Evolutionary conservation across 1,140 invertebrate genomes (phyloP), one percentile per base, ranked within the genome.

Genomic region (Heliconius nattereri): DNA sequence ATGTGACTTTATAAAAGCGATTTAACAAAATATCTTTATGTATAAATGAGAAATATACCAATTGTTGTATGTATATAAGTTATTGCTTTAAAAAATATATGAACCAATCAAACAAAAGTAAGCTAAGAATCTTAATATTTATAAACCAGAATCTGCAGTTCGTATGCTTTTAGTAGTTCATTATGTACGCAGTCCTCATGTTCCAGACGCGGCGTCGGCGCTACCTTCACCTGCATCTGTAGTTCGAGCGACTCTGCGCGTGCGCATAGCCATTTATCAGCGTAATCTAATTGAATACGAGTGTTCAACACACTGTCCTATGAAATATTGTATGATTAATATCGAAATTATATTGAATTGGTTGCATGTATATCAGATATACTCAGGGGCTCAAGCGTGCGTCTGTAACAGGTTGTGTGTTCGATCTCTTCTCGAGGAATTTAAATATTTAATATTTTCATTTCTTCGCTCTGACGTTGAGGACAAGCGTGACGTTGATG

Each of bases 231-330:
- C 26, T 87, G 78, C 73, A 83, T 71, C 40, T 85, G 79, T 40
- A 91, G 70, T 23, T 92, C 90, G 35, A 87, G 60, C 1, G 89
- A 85, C 60, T 93, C 92, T 2, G 77, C 78, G 5, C 89, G 85
- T 1, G 91, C 90, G 9, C 81, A 78, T 26, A 93, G 73, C 90
- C 90, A 93, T 75, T 88, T 91, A 0, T 93, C 92, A 2, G 88
- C 89, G 77, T 92, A 94, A 49, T 83, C 81, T 2, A 92, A 77
- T 37, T 87, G 87, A 7, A 86, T 82, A 8, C 84, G 85, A 19
- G 90, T 84, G 40, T 94, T 94, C 54, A 86, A 66, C 19, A 76
- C 54, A 19, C 84, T 86, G 72, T 94, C 89, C 92, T 93, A 76
- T 23, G 81, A 88, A 73, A 66, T 54, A 80, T 26, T 26, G n/a